Percentiles rank a stretch among this genome's conserved stretches.
Conservation (phyloP, 1,140 invertebrate genomes). For the Drosophila ananassae region DNA sequence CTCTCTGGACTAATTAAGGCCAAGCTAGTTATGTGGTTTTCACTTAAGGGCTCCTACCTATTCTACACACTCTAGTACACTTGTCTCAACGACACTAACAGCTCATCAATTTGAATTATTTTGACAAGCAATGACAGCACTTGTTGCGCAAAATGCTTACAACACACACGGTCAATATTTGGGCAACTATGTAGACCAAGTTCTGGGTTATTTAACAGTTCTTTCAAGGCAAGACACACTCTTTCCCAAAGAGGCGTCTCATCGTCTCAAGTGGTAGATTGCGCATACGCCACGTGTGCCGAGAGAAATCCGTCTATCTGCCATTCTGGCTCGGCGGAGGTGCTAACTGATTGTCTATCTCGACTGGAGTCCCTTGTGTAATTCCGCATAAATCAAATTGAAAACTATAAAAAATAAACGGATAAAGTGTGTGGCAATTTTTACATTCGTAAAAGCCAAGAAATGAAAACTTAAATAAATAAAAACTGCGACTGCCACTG, state of each 20-base stretch:
- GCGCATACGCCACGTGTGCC: slow-evolving; percentile 36
- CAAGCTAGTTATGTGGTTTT: slow-evolving; percentile 17
- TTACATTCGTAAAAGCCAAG: slow-evolving; percentile 43
- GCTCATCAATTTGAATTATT: slow-evolving; percentile 73
- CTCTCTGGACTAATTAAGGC: slow-evolving; percentile 28
- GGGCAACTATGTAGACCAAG: neutral
- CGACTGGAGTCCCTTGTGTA: slow-evolving; percentile 47
- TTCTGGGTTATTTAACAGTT: slow-evolving; percentile 8
- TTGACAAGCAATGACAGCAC: slow-evolving; percentile 71
- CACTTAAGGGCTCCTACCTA: slow-evolving; percentile 45
- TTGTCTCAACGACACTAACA: slow-evolving; percentile 58
- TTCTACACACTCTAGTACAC: neutral
- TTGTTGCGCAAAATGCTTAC: slow-evolving; percentile 55
- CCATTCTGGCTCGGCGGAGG: slow-evolving; percentile 5
- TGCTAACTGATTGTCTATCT: slow-evolving; percentile 50
- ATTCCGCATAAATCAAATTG: slow-evolving; percentile 72
- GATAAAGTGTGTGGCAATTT: slow-evolving; percentile 59
- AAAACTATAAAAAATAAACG: slow-evolving; percentile 63
- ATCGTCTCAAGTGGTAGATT: slow-evolving; percentile 14
- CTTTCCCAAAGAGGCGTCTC: slow-evolving; percentile 5
- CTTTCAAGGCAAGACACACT: slow-evolving; percentile 4
- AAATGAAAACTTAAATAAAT: slow-evolving; percentile 61
- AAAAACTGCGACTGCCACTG: slow-evolving; percentile 1
- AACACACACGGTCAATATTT: slow-evolving; percentile 42
- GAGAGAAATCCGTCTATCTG: slow-evolving; percentile 16